phyloP scores from a whole-genome alignment of 2,113 vertebrate species.

The Hemichromis elongatus region DNA sequence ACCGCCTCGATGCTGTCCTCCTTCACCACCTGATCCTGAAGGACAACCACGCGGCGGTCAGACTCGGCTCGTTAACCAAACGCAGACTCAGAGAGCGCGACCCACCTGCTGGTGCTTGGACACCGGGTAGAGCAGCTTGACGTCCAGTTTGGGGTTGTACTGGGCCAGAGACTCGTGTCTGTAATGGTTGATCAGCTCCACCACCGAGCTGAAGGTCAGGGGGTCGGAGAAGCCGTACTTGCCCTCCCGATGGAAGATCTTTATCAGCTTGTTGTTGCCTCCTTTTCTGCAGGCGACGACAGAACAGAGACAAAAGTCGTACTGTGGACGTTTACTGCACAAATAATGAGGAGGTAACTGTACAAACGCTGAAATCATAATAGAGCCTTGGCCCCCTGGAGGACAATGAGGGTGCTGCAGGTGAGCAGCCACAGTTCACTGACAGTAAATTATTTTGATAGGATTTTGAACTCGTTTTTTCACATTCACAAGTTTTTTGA shows the following conservation, averaged over 20 bases:
- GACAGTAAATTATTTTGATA: fast-evolving
- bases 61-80: background rate
- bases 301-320: fast-evolving
- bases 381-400: background rate
- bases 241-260: constrained; percentile 97
- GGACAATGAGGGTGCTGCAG: background rate
- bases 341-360: fast-evolving
- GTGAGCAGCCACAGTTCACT: background rate
- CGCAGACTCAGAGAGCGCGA: background rate
- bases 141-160: constrained; percentile 98
- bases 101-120: constrained; percentile 96
- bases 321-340: background rate
- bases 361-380: background rate
- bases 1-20: constrained; percentile 98
- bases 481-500: too few species aligned
- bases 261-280: constrained; percentile 99
- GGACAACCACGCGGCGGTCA: background rate
- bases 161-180: constrained; percentile 94
- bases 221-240: constrained; percentile 99
- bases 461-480: too few species aligned
- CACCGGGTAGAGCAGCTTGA: constrained; percentile 93
- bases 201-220: constrained; percentile 94
- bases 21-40: constrained; percentile 97
- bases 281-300: constrained; percentile 84
- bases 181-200: constrained; percentile 97